Percentiles rank a stretch among this genome's conserved stretches.
These are phyloP conservation scores for Eriosoma lanigerum DNA, from an alignment of 1,140 invertebrate genomes.

Conservation along the genomic window DNA sequence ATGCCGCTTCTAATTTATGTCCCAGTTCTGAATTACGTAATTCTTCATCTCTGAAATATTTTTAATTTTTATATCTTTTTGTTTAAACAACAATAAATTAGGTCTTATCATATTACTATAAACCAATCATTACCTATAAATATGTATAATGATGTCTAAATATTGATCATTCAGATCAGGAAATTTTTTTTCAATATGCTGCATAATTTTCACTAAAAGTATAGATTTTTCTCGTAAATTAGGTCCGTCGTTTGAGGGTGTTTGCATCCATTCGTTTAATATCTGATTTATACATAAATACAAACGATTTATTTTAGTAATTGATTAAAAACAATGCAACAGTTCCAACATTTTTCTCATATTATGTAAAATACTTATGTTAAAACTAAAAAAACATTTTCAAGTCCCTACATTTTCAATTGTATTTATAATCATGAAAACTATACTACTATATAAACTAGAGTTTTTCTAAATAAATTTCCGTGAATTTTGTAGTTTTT, in stretches of 20 bases:
- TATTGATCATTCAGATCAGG: conserved; percentile 88
- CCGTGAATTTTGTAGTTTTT: too few species aligned
- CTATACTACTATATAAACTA: too few species aligned
- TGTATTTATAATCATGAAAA: too few species aligned
- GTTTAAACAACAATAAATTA: too few species aligned
- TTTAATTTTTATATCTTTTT: not conserved
- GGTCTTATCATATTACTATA: too few species aligned
- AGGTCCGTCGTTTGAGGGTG: conserved; percentile 63
- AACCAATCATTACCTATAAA: conserved; percentile 69
- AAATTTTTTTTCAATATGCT: conserved; percentile 91
- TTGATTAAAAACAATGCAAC: too few species aligned
- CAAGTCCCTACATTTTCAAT: too few species aligned
- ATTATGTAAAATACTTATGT: too few species aligned
- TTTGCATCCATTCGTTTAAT: conserved; percentile 83
- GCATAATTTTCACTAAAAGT: conserved; percentile 90
- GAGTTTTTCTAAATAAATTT: too few species aligned
- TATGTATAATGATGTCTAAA: conserved; percentile 88
- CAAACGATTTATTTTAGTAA: too few species aligned
- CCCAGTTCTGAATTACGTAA: conserved; percentile 86
- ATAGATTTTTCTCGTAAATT: conserved; percentile 90
- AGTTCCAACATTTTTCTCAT: too few species aligned
- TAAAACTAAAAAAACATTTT: too few species aligned
- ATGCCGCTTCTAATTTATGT: conserved; percentile 90
- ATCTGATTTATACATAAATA: conserved; percentile 61
- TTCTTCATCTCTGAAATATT: conserved; percentile 76